A percentile compares a stretch with the other conserved stretches of the same genome.
These are phyloP conservation scores for Pogonocichla stellata DNA, from an alignment of 2,113 vertebrate genomes.

Conservation along the genomic window DNA sequence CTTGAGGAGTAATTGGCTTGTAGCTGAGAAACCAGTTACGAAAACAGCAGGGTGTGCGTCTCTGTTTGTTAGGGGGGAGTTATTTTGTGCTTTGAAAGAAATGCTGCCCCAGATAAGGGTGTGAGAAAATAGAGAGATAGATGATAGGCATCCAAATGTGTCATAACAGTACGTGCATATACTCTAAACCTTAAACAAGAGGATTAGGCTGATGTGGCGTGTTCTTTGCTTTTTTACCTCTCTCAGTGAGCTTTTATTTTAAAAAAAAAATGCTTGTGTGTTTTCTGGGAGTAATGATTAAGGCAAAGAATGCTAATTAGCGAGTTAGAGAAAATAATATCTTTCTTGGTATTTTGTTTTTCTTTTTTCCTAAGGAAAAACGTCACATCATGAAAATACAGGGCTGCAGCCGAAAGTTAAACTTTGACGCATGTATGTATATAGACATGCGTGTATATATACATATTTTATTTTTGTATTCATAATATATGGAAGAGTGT, in stretches of 20 bases:
- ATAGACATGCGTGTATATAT: fast-evolving
- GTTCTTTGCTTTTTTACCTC: background rate
- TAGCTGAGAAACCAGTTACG: background rate
- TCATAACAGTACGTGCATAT: background rate
- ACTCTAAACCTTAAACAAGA: background rate
- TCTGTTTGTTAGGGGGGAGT: background rate
- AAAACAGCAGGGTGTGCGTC: background rate
- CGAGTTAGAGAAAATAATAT: background rate
- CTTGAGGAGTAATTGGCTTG: background rate
- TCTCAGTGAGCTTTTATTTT: background rate
- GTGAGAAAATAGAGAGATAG: background rate
- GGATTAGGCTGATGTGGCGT: background rate
- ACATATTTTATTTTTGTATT: background rate
- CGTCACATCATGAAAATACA: background rate
- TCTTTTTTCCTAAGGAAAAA: background rate
- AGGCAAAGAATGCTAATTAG: background rate
- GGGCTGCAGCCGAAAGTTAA: background rate
- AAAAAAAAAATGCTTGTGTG: background rate
- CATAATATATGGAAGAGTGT: background rate
- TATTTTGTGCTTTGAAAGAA: background rate
- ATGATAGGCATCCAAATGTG: background rate
- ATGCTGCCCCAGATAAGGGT: background rate
- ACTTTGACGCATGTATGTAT: background rate
- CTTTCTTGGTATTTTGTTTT: background rate
- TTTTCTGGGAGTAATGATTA: background rate